Conservation (phyloP, 2,113 vertebrate species). For the Eretmochelys imbricata region DNA sequence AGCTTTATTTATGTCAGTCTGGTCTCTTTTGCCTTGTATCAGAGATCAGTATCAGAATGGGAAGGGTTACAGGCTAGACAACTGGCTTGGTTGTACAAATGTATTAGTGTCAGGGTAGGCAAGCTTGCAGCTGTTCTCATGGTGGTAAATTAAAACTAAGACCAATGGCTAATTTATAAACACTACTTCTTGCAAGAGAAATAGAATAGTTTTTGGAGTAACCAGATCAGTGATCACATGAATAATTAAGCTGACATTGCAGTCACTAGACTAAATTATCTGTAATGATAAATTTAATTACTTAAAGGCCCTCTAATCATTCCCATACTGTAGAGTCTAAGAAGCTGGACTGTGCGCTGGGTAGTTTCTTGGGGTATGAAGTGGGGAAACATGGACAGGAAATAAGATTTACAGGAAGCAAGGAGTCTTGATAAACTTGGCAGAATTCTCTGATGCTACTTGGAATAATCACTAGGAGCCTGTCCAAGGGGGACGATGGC, state of each 20-base stretch:
- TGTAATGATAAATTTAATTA: not conserved
- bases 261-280: not conserved
- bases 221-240: not conserved
- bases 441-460: not conserved
- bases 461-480: not conserved
- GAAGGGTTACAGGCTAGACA: not conserved
- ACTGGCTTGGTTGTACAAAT: not conserved
- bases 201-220: not conserved
- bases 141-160: not conserved
- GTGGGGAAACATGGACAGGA: not conserved
- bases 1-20: rapidly evolving
- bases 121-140: not conserved
- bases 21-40: rapidly evolving
- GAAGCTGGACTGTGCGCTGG: not conserved
- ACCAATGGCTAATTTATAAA: not conserved
- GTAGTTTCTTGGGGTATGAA: not conserved
- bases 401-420: not conserved
- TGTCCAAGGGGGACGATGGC: not conserved
- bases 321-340: not conserved
- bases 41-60: not conserved
- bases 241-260: not conserved
- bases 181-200: not conserved
- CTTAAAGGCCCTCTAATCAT: not conserved
- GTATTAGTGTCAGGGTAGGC: not conserved
- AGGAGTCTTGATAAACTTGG: not conserved